Evolutionary conservation across 2,797 vertebrate genomes (phyloP).

Genomic region (Otus scops): DNA sequence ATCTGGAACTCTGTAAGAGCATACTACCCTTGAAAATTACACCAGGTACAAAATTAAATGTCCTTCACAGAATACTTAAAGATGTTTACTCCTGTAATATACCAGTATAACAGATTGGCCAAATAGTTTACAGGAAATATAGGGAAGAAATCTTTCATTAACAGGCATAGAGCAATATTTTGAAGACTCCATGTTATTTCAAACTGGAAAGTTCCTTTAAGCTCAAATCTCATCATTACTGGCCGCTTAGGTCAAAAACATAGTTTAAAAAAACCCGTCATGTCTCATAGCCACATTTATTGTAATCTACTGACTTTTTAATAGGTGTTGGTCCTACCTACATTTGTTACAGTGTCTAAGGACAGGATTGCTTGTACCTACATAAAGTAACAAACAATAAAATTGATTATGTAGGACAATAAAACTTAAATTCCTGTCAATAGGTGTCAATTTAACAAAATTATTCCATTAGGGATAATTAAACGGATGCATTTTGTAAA

Average conservation of each 20-base stretch:
- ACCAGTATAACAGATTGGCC: background rate
- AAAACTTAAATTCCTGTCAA: background rate
- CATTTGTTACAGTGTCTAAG: background rate
- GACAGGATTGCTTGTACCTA: background rate
- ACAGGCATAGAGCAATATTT: background rate
- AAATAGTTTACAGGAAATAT: background rate
- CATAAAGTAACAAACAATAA: background rate
- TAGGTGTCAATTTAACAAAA: background rate
- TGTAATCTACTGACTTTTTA: background rate
- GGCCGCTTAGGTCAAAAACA: background rate
- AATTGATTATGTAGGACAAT: background rate
- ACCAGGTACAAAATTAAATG: background rate
- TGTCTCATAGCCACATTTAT: background rate
- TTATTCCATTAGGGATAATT: background rate
- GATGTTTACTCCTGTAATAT: background rate
- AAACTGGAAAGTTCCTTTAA: background rate
- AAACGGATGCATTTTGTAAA: constrained; percentile 6
- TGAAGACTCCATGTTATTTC: background rate
- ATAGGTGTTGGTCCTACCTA: background rate
- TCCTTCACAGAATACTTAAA: background rate
- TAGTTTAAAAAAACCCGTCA: background rate
- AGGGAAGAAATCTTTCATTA: background rate
- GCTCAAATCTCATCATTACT: background rate
- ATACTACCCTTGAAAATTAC: background rate
- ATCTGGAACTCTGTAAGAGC: background rate